Conservation (phyloP, 2,888 invertebrate species). For the Chaitophorus viminalis region DNA sequence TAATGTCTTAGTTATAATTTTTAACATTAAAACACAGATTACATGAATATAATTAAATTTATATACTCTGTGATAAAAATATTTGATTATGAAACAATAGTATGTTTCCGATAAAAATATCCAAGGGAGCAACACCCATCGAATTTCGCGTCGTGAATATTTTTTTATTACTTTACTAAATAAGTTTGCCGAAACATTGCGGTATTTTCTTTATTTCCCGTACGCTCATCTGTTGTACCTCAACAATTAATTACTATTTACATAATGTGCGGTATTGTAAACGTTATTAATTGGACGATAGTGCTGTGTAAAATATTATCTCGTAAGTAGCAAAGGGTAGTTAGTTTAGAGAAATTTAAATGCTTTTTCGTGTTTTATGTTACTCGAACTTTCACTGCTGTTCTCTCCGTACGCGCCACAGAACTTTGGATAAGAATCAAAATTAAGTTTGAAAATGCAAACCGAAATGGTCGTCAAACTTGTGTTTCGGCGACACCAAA, state of each 20-base stretch:
- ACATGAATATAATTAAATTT: too few species aligned
- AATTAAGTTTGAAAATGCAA: neutral
- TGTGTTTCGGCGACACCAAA: neutral
- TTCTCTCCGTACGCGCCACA: neutral
- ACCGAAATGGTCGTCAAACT: neutral
- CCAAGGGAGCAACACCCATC: too few species aligned
- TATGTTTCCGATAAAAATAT: too few species aligned
- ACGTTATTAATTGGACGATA: slow-evolving; percentile 21
- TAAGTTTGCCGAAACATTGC: too few species aligned
- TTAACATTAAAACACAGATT: too few species aligned
- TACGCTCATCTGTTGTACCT: neutral
- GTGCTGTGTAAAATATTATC: slow-evolving; percentile 17
- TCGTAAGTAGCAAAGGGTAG: neutral
- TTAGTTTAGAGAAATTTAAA: slow-evolving; percentile 41
- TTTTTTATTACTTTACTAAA: too few species aligned
- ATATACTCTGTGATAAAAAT: too few species aligned
- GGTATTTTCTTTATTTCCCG: neutral
- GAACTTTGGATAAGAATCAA: slow-evolving; percentile 3
- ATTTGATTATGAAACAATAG: too few species aligned
- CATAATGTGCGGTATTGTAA: slow-evolving; percentile 10
- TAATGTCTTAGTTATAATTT: too few species aligned
- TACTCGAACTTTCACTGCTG: slow-evolving; percentile 9
- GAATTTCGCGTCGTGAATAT: too few species aligned
- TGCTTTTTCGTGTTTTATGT: slow-evolving; percentile 42
- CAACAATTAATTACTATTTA: slow-evolving; percentile 28